A percentile compares a stretch with the other conserved stretches of the same genome.
These are phyloP conservation scores for Lanius ludovicianus DNA, from an alignment of 2,113 vertebrate genomes.

Conservation along the genomic window DNA sequence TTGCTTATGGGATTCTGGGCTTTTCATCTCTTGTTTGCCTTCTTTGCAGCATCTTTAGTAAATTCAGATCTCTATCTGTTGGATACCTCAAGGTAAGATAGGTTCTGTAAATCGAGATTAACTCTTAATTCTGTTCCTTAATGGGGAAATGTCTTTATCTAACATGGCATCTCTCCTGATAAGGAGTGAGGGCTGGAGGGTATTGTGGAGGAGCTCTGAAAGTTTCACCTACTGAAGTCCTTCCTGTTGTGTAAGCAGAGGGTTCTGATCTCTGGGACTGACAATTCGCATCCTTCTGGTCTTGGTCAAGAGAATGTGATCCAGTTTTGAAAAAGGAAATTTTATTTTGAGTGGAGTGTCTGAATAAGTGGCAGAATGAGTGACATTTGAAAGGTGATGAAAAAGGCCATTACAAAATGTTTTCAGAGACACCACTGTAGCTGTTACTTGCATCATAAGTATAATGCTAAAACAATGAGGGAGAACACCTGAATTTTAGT, in stretches of 20 bases:
- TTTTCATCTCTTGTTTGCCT: conserved; percentile 20
- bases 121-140: background rate
- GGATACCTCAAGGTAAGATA: background rate
- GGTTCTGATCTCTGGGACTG: background rate
- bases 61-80: conserved; percentile 2
- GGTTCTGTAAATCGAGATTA: background rate
- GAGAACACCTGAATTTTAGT: background rate
- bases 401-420: background rate
- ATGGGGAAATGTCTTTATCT: background rate
- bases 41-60: background rate
- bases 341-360: background rate
- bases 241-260: background rate
- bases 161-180: background rate
- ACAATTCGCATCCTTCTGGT: background rate
- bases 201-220: background rate
- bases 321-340: background rate
- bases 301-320: background rate
- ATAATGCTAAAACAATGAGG: background rate
- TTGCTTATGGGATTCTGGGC: background rate
- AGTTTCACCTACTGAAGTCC: background rate
- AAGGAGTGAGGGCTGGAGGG: background rate
- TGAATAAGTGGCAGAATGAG: background rate
- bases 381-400: background rate
- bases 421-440: background rate
- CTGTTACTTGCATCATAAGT: background rate